Evolutionary conservation across 2,797 vertebrate species (phyloP).

Genomic region (Eulemur rubriventer): DNA sequence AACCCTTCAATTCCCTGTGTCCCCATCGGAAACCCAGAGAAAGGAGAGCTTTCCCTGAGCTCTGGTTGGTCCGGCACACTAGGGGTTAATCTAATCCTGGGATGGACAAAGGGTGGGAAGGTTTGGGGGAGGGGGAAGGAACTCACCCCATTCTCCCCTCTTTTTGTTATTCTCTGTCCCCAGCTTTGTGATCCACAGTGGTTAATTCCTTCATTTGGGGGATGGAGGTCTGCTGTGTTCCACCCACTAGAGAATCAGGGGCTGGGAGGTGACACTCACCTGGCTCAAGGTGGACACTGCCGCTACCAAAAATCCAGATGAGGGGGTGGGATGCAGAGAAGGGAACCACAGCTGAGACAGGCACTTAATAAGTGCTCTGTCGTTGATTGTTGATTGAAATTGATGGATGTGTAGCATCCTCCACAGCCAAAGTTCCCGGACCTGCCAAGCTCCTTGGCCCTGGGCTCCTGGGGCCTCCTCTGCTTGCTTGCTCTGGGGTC

Average conservation of each 20-base stretch:
- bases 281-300: background rate
- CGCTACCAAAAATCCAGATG: background rate
- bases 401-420: background rate
- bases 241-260: background rate
- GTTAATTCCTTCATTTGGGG: background rate
- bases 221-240: background rate
- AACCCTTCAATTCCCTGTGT: background rate
- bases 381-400: background rate
- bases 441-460: background rate
- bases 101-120: conserved; percentile 5
- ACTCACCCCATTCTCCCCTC: background rate
- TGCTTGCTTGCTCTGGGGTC: background rate
- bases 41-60: background rate
- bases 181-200: background rate
- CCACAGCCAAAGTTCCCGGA: background rate
- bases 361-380: background rate
- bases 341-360: background rate
- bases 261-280: background rate
- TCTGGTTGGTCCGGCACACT: background rate
- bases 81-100: conserved; percentile 52
- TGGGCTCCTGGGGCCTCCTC: background rate
- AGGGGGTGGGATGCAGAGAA: background rate
- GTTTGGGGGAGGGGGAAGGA: conserved; percentile 22
- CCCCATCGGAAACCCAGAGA: background rate
- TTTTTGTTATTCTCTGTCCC: conserved; percentile 29